Base-by-base conservation (phyloP, 2,888 invertebrate species). In the Phragmatobia fuliginosa region DNA sequence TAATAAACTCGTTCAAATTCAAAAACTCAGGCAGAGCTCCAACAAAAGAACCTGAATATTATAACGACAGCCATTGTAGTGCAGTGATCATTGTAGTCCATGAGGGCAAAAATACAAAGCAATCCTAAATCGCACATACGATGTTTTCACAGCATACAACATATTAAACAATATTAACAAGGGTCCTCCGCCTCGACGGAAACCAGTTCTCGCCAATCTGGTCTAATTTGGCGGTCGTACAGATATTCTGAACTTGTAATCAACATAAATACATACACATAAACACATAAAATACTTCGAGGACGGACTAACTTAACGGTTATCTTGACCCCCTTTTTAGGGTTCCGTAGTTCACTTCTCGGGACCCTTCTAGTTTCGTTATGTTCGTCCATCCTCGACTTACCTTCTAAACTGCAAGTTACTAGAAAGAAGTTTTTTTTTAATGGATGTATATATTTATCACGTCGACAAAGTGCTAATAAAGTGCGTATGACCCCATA, bases 191-290 rank as follows among this genome's bases (percentile, higher is more conserved):
- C 32, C 68, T 68, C 60, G 68, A 60, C 8, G 64, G 45, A 49
- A 65, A 25, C 65, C 65, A 69, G 69, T 65, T 65, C 56, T 61
- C 65, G 60, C 63, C 69, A 65, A 69, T 52, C 69, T 69, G 65
- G 60, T 65, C 65, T 49, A 65, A 60, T 18, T 69, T 65, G 69
- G 69, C 56, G 56, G 65, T 61, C n/a, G 32, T 61, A n/a, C 69
- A 61, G n/a, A 52, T 31, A 38, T 64, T 11, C 33, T 32, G 63
- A 49, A 49, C n/a, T 21, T 6, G 25, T 25, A 63, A 31, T 49
- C 11, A 31, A 45, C 45, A 41, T 28, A 32, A 31, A 8, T n/a
- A n/a, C 18, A 2, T 6, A 16, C 38, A 3, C 38, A 28, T 28
- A 16, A 2, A 21, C 38, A 21, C 31, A 10, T 5, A 28, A 21